Percentiles rank a stretch among this genome's conserved stretches.
Conservation (phyloP, 2,797 vertebrate species). For the Peromyscus aztecus region DNA sequence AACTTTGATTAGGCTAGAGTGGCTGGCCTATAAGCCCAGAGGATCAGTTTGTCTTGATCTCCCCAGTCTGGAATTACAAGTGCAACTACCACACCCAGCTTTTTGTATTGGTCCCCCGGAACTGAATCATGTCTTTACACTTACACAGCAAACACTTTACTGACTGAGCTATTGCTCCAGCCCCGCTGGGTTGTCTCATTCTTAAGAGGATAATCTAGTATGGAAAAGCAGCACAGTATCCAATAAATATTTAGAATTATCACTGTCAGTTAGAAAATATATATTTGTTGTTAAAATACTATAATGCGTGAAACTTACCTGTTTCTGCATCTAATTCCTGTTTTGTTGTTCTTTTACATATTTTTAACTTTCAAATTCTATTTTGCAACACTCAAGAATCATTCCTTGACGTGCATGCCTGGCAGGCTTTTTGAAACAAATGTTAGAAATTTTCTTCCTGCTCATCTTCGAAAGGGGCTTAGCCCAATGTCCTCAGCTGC, state of each 20-base stretch:
- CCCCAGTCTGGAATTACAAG: background rate
- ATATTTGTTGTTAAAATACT: background rate
- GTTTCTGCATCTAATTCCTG: constrained; percentile 1
- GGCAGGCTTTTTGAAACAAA: background rate
- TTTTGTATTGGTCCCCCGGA: background rate
- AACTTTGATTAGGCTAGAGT: background rate
- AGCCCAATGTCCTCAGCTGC: background rate
- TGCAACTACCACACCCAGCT: background rate
- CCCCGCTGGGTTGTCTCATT: background rate
- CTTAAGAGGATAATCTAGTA: background rate
- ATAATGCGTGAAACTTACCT: background rate
- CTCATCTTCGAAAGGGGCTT: background rate
- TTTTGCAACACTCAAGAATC: background rate
- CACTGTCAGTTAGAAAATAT: background rate
- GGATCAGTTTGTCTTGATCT: background rate
- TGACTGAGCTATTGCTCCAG: background rate
- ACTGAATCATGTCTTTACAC: background rate
- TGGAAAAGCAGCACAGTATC: background rate
- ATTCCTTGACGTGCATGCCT: background rate
- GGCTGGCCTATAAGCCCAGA: background rate
- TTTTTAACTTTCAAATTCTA: constrained; percentile 9
- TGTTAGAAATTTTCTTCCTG: background rate
- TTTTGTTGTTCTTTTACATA: background rate
- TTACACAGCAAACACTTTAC: background rate
- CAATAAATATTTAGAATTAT: background rate